Base-by-base conservation (phyloP, 92 coral and sea anemone genomes). In the Umimayanthus chanpuru region DNA sequence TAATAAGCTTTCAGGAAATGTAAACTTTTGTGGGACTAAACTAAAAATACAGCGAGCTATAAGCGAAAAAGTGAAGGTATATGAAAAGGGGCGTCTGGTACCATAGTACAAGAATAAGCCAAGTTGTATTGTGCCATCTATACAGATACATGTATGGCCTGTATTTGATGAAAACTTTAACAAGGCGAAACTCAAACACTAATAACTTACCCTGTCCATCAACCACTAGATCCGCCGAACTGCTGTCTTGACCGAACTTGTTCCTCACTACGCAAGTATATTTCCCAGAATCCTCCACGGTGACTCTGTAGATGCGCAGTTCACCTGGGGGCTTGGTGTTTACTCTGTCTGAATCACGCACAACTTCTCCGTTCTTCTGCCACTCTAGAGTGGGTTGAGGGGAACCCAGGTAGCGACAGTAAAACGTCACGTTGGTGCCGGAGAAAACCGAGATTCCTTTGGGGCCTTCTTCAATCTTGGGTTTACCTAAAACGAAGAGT, bases 221-320 rank as follows among this genome's bases (percentile, higher is more conserved):
- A 43, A 95, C 98, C 80, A 65, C 49, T 25, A 95, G 93, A 76
- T 64, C 73, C 3, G 98, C 96, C 29, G 94, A 85, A 11, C 61
- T 71, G 10, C 70, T 79, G 9, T 36, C 94, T n/a, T 88, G 76
- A 14, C 98, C 98, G 30, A 58, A 8, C 1, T 23, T 18, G 77
- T 93, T 95, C 20, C 68, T 39, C 11, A 92, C 95, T 29, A 88
- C 89, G 58, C 98, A 95, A 39, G 96, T 93, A 85, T 94, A 91
- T 66, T 43, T 89, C 41, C 96, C 94, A 39, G 90, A 93, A 84
- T 93, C 96, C 11, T 80, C 40, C 10, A 77, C 70, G 20, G 90
- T 82, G 26, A 92, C 94, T 28, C 71, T 28, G 77, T 79, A 67
- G 53, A 92, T 58, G 66, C 66, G 67, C 41, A 92, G 79, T 36